Conservation (phyloP, 2,113 vertebrate genomes). For the Rattus rattus region DNA sequence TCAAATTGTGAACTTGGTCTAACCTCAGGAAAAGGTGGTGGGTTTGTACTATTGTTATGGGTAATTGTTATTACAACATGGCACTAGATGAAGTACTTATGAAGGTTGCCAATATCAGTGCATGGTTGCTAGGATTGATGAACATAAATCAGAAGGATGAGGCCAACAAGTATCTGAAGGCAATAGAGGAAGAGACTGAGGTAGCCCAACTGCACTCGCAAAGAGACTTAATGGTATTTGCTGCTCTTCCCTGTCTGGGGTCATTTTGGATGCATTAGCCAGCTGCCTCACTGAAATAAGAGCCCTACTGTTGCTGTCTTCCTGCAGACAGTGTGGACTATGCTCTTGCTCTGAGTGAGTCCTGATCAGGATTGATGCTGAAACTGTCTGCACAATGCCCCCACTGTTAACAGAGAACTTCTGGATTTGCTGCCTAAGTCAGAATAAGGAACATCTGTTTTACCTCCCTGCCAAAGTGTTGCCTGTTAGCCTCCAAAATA, state of each 20-base stretch:
- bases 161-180: neutral
- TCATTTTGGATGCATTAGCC: neutral
- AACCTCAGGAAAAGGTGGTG: neutral
- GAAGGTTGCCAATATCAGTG: neutral
- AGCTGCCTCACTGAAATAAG: constrained; percentile 1
- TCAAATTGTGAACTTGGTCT: neutral
- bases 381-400: neutral
- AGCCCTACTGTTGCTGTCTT: neutral
- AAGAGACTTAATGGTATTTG: no score
- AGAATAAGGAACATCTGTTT: constrained; percentile 16
- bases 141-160: neutral
- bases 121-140: neutral
- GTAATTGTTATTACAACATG: neutral
- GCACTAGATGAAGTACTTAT: neutral
- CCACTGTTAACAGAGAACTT: neutral
- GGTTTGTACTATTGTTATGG: neutral
- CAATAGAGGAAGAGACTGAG: neutral
- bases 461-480: neutral
- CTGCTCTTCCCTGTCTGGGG: neutral
- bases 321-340: neutral
- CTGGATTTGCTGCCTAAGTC: neutral
- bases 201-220: neutral
- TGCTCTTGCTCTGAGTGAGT: neutral
- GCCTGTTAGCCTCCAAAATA: neutral
- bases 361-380: neutral